A percentile compares a stretch with the other conserved stretches of the same genome.
Conservation (phyloP, 2,888 invertebrate genomes). For the Heliconius erato region DNA sequence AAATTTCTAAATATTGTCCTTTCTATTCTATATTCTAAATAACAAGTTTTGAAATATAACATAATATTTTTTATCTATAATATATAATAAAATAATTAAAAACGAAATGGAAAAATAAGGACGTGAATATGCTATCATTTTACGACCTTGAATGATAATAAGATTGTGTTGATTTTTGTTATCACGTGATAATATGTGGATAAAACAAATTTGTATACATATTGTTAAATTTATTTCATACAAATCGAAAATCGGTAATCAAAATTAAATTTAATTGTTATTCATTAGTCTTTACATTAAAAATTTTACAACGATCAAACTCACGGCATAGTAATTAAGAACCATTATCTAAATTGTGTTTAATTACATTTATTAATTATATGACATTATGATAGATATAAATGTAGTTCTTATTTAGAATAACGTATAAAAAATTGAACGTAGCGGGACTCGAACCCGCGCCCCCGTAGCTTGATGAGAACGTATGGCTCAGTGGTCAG, state of each 20-base stretch:
- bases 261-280: background rate
- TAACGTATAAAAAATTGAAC: too few relatives aligned
- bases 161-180: slow-evolving; percentile 39
- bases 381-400: background rate
- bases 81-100: slow-evolving; percentile 36
- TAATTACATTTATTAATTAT: background rate
- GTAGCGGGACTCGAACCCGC: too few relatives aligned
- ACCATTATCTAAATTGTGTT: background rate
- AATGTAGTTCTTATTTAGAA: too few relatives aligned
- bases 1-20: too few relatives aligned
- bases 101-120: slow-evolving; percentile 41
- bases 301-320: background rate
- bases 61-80: background rate
- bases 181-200: slow-evolving; percentile 8
- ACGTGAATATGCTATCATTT: slow-evolving; percentile 44
- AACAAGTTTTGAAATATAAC: too few relatives aligned
- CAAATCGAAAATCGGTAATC: background rate
- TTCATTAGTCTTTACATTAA: background rate
- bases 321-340: background rate
- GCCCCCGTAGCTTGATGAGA: too few relatives aligned
- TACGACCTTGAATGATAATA: slow-evolving; percentile 46
- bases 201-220: background rate
- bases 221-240: background rate
- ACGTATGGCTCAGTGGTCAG: too few relatives aligned
- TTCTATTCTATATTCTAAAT: too few relatives aligned